Evolutionary conservation across 2,113 vertebrate genomes (phyloP).

Genomic region (Thunnus maccoyii): DNA sequence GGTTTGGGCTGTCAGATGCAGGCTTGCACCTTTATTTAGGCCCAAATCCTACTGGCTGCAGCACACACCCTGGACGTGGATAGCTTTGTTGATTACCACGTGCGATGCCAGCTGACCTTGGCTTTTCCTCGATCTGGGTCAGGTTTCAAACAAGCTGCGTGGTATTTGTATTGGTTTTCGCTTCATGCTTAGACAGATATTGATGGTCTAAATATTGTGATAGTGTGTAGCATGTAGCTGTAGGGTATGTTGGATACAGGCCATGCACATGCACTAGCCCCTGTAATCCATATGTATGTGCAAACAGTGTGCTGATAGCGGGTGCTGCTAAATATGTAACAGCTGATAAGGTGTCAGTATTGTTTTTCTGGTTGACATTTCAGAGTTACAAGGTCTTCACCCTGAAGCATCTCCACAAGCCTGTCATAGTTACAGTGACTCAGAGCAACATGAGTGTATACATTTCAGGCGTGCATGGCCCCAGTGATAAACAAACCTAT

Average conservation of each 20-base stretch:
- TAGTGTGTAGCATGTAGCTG: constrained; percentile 6
- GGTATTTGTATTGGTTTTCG: constrained; percentile 57
- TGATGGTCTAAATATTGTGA: constrained; percentile 39
- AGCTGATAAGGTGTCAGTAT: not conserved
- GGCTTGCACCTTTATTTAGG: not conserved
- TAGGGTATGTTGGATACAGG: constrained; percentile 13
- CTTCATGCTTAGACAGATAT: constrained; percentile 61
- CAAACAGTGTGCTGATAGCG: constrained; percentile 11
- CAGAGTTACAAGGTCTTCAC: not conserved
- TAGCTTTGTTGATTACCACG: constrained; percentile 35
- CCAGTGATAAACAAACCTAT: not conserved
- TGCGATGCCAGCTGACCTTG: constrained; percentile 48
- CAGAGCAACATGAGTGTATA: not conserved
- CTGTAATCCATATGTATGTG: constrained; percentile 19
- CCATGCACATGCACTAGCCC: not conserved
- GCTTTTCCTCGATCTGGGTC: constrained; percentile 63
- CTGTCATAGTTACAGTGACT: not conserved
- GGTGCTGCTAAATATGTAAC: not conserved
- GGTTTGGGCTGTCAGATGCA: not conserved
- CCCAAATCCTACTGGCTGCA: constrained; percentile 31
- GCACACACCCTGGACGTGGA: constrained; percentile 13
- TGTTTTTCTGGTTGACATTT: constrained; percentile 1
- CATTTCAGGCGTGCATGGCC: not conserved
- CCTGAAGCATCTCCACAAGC: not conserved
- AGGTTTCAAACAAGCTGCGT: constrained; percentile 53